Percentiles rank a stretch among this genome's conserved stretches.
Evolutionary conservation across 2,113 vertebrate species (phyloP).

Genomic region (Noctilio leporinus): DNA sequence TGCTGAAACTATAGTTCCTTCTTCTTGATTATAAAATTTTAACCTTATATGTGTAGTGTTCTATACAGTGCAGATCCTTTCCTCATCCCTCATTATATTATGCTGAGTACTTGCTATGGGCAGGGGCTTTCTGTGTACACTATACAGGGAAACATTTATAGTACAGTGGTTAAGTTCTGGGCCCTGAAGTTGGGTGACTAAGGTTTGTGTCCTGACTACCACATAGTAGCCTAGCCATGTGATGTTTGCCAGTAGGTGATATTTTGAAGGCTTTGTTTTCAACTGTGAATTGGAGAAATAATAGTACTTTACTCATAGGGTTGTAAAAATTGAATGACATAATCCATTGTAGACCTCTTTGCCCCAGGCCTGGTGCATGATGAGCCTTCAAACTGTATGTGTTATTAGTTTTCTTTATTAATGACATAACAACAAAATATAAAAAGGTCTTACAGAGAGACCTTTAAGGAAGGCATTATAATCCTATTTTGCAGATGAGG

Average conservation of each 20-base stretch:
- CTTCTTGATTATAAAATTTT: neutral
- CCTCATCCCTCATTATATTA: neutral
- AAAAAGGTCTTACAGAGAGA: neutral
- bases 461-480: neutral
- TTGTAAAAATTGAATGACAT: neutral
- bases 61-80: neutral
- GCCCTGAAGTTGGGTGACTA: neutral
- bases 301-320: neutral
- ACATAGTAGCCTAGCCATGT: neutral
- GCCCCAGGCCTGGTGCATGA: neutral
- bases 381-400: neutral
- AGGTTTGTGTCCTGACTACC: neutral
- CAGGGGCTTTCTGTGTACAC: fast-evolving
- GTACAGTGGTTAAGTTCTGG: neutral
- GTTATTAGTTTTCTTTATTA: neutral
- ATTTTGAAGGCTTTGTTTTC: neutral
- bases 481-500: neutral
- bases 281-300: neutral
- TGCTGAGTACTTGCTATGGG: neutral
- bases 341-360: fast-evolving
- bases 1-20: neutral
- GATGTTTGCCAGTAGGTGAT: neutral
- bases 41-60: neutral
- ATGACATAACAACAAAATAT: too few relatives aligned
- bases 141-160: neutral